Evolutionary conservation across 2,888 invertebrate genomes (phyloP).

Genomic region (Brenthis daphne): DNA sequence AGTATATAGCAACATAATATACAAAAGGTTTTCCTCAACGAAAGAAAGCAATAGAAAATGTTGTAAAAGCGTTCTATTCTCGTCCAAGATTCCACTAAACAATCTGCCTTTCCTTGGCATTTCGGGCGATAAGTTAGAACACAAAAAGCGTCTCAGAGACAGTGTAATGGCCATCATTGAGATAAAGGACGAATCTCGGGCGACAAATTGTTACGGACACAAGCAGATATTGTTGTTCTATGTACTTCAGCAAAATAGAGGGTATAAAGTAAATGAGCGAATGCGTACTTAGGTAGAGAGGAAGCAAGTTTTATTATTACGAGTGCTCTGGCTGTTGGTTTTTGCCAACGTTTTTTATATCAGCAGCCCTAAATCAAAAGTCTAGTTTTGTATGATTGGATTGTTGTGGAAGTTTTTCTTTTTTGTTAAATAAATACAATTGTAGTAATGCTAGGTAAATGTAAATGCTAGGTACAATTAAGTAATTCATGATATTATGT

Average conservation of each 20-base stretch:
- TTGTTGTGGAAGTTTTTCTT: too few relatives aligned
- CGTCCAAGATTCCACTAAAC: slow-evolving; percentile 1
- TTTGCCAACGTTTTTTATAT: too few relatives aligned
- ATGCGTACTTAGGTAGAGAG: not conserved
- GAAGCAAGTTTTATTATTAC: not conserved
- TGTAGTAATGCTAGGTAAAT: too few relatives aligned
- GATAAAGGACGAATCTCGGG: slow-evolving; percentile 20
- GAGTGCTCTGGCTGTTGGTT: not conserved
- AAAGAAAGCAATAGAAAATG: slow-evolving; percentile 3
- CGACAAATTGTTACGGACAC: slow-evolving; percentile 17
- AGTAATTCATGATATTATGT: too few relatives aligned
- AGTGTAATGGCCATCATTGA: slow-evolving; percentile 26
- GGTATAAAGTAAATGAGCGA: slow-evolving; percentile 9
- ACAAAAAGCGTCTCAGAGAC: slow-evolving; percentile 17
- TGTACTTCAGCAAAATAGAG: slow-evolving; percentile 8
- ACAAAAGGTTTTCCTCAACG: not conserved
- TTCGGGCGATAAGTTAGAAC: slow-evolving; percentile 20
- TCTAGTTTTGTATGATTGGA: too few relatives aligned
- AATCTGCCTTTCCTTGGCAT: slow-evolving; percentile 14
- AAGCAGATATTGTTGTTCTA: slow-evolving; percentile 12
- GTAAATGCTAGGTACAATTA: too few relatives aligned
- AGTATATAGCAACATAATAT: not conserved
- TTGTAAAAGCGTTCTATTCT: slow-evolving; percentile 12
- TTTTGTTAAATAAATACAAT: too few relatives aligned
- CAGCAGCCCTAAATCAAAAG: too few relatives aligned